Conservation (phyloP, 2,797 vertebrate species). For the Betta splendens region DNA sequence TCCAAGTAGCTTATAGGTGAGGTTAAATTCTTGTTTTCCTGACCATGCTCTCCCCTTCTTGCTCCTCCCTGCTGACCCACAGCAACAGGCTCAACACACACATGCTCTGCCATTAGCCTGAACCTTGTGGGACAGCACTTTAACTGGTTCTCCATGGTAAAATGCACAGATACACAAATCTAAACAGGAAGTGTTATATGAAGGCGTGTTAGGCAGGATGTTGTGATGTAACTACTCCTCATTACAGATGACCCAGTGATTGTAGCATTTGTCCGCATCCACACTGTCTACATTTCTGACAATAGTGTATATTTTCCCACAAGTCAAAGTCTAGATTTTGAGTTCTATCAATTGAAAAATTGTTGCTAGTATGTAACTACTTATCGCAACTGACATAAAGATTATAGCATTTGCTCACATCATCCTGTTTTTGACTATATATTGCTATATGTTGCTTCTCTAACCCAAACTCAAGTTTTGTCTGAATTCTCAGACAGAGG, state of each 20-base stretch:
- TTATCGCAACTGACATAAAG: constrained; percentile 33
- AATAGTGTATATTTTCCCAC: too few species aligned
- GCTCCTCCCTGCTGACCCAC: constrained; percentile 28
- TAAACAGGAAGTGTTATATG: constrained; percentile 62
- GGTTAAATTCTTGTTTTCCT: constrained; percentile 23
- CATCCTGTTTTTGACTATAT: neutral
- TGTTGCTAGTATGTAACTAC: constrained; percentile 16
- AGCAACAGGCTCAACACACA: constrained; percentile 49
- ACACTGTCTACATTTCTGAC: too few species aligned
- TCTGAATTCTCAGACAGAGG: neutral
- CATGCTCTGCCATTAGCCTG: constrained; percentile 37
- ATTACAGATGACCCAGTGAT: too few species aligned
- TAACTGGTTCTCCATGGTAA: constrained; percentile 9
- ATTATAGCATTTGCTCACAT: constrained; percentile 13
- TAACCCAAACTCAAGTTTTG: neutral
- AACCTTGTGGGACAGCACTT: constrained; percentile 33
- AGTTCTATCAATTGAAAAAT: too few species aligned
- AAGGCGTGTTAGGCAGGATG: constrained; percentile 55
- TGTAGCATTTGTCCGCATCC: too few species aligned
- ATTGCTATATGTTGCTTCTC: neutral
- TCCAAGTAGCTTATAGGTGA: constrained; percentile 9
- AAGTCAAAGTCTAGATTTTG: too few species aligned
- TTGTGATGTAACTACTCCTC: too few species aligned
- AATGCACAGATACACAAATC: constrained; percentile 24
- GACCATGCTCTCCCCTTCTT: constrained; percentile 32